Evolutionary conservation across 2,888 invertebrate species (phyloP).

Genomic region (Ferdinandea cuprea): DNA sequence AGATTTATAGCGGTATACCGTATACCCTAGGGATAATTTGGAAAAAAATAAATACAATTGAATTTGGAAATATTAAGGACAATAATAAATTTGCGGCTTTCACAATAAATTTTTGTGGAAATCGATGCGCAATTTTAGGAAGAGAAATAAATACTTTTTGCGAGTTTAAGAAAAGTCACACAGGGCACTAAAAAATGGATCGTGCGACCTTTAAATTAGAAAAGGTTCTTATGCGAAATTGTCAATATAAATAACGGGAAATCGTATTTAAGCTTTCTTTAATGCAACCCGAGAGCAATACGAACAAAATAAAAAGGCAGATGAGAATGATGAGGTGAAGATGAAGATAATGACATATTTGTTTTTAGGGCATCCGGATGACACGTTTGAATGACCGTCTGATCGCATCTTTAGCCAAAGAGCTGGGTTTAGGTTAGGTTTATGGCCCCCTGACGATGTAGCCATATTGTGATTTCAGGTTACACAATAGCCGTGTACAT

Average conservation of each 20-base stretch:
- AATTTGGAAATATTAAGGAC: conserved; percentile 32
- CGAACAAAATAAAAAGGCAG: no score
- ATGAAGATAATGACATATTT: no score
- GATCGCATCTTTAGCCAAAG: no score
- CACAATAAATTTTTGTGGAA: conserved; percentile 64
- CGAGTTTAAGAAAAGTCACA: conserved; percentile 65
- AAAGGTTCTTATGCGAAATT: conserved; percentile 50
- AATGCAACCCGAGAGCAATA: background rate
- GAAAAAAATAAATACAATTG: conserved; percentile 37
- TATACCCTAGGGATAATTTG: conserved; percentile 41
- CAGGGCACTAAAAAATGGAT: conserved; percentile 46
- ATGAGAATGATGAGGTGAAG: no score
- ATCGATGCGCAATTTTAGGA: conserved; percentile 49
- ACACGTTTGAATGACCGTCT: no score
- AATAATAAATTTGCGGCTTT: conserved; percentile 68
- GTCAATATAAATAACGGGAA: no score
- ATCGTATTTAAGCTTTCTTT: background rate
- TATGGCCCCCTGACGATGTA: no score
- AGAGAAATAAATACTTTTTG: background rate
- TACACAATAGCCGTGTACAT: no score
- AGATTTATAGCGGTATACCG: background rate
- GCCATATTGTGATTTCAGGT: no score
- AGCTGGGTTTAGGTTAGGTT: no score
- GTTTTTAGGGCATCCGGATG: no score
- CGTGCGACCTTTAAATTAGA: conserved; percentile 68